Conservation (phyloP, 92 coral and sea anemone genomes). For the Plumapathes pennacea region DNA sequence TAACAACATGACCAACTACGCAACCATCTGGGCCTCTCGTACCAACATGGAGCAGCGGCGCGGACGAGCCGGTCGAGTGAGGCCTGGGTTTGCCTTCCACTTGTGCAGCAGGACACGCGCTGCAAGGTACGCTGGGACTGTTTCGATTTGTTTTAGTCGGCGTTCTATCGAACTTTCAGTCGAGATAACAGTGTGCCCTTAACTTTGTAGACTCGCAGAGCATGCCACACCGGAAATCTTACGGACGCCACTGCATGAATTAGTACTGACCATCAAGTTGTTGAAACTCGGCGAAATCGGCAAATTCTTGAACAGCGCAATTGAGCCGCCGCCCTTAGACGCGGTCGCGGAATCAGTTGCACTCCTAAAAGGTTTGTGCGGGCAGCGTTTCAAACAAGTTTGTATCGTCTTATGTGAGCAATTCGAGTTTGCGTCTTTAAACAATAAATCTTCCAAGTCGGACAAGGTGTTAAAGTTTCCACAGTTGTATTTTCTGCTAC, state of each 20-base stretch:
- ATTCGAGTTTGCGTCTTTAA: too few species aligned
- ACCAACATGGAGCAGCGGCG: slow-evolving; percentile 99
- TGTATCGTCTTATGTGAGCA: slow-evolving; percentile 4
- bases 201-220: slow-evolving; percentile 76
- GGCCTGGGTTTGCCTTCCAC: slow-evolving; percentile 98
- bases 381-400: neutral
- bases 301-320: slow-evolving; percentile 92
- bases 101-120: slow-evolving; percentile 95
- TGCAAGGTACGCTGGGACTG: slow-evolving; percentile 58
- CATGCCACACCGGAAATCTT: slow-evolving; percentile 98
- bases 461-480: too few species aligned
- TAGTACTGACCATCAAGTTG: slow-evolving; percentile 91
- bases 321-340: slow-evolving; percentile 98
- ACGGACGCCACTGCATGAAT: slow-evolving; percentile 95
- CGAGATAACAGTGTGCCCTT: neutral
- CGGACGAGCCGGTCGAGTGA: slow-evolving; percentile 97
- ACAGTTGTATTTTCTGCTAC: neutral
- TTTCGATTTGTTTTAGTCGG: neutral
- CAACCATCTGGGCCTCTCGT: slow-evolving; percentile 98
- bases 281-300: slow-evolving; percentile 91
- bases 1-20: slow-evolving; percentile 99
- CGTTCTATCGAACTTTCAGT: neutral
- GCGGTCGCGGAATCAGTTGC: slow-evolving; percentile 99
- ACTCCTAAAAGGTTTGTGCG: slow-evolving; percentile 75
- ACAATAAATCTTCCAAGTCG: too few species aligned